Percentiles rank a stretch among this genome's conserved stretches.
phyloP scores from a whole-genome alignment of 2,888 invertebrate species.

The Yponomeuta plumbellus region DNA sequence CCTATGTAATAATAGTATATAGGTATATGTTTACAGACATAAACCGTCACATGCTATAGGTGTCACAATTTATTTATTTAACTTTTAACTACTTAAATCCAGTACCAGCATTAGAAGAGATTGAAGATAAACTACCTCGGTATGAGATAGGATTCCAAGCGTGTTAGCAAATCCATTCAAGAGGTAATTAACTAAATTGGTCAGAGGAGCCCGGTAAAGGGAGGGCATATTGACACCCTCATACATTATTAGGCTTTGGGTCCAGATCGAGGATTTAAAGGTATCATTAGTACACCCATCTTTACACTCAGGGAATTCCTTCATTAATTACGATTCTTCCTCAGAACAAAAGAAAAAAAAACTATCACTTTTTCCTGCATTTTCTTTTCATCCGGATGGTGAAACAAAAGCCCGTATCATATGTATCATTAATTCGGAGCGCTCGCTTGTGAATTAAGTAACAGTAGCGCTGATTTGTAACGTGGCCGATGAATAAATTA shows the following conservation, averaged over 20 bases:
- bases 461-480: neutral
- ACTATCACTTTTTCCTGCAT: neutral
- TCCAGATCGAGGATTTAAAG: constrained; percentile 1
- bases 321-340: neutral
- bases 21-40: too few species aligned
- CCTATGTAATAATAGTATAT: too few species aligned
- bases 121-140: neutral
- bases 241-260: neutral
- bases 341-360: neutral
- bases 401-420: neutral
- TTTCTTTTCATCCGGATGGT: neutral
- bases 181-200: constrained; percentile 1
- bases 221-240: neutral
- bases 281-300: neutral
- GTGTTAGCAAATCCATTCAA: neutral
- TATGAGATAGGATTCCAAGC: neutral
- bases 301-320: neutral
- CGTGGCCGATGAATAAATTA: constrained; percentile 63
- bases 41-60: too few species aligned
- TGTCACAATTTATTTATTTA: too few species aligned
- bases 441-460: neutral
- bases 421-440: neutral
- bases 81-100: neutral
- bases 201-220: neutral
- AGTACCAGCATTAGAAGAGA: neutral